A percentile compares a stretch with the other conserved stretches of the same genome.
Evolutionary conservation across 2,888 invertebrate genomes (phyloP).

Genomic region (Apodemia zela): DNA sequence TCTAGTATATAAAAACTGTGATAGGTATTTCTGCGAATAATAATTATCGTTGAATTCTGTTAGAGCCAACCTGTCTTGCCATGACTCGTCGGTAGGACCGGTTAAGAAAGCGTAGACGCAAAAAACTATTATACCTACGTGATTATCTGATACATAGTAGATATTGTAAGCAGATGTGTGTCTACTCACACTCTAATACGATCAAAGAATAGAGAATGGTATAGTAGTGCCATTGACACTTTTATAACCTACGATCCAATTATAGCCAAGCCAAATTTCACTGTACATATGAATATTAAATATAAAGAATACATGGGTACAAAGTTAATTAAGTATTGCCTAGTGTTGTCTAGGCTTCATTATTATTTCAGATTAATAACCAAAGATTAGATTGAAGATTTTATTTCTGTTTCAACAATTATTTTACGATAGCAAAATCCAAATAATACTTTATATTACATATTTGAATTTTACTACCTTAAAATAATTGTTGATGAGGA

Average conservation of each 20-base stretch:
- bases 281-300: too few relatives aligned
- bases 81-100: conserved; percentile 30
- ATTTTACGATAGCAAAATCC: too few relatives aligned
- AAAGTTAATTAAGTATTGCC: too few relatives aligned
- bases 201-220: neutral
- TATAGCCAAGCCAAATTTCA: neutral
- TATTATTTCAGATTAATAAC: too few relatives aligned
- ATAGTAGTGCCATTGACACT: neutral
- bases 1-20: conserved; percentile 8
- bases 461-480: too few relatives aligned
- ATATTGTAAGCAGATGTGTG: conserved; percentile 17
- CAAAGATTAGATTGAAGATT: too few relatives aligned
- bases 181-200: conserved; percentile 6
- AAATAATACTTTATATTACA: too few relatives aligned
- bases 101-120: conserved; percentile 33
- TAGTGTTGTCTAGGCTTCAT: too few relatives aligned
- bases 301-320: too few relatives aligned
- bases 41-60: conserved; percentile 13
- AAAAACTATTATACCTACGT: conserved; percentile 28
- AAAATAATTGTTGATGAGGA: too few relatives aligned
- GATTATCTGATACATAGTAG: conserved; percentile 24
- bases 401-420: too few relatives aligned
- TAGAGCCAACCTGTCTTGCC: conserved; percentile 18
- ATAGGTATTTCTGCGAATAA: conserved; percentile 15
- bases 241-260: neutral